phyloP scores from a whole-genome alignment of 2,888 invertebrate species.

The Caenorhabditis sp. region DNA sequence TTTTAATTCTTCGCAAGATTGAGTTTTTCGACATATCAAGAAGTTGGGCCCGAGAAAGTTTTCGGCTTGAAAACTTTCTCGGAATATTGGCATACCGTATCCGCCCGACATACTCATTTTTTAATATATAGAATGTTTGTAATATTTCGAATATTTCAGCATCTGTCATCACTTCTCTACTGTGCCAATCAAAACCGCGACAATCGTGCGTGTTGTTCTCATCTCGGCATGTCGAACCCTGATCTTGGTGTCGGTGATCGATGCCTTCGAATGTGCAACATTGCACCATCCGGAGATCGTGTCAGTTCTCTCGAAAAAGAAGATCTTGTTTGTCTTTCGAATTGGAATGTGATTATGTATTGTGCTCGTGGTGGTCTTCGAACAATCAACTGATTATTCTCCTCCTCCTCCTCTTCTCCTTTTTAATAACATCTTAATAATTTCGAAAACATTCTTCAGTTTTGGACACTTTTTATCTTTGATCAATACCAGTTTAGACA shows the following conservation, averaged over 20 bases:
- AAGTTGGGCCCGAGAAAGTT: no score
- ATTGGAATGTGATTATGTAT: conserved; percentile 69
- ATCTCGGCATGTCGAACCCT: conserved; percentile 59
- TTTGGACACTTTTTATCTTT: conserved; percentile 7
- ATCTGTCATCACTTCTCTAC: conserved; percentile 61
- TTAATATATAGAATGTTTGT: no score
- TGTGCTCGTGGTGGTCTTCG: conserved; percentile 65
- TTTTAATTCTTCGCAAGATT: no score
- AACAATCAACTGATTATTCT: conserved; percentile 54
- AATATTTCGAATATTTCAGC: no score
- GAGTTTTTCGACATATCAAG: no score
- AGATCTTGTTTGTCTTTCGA: conserved; percentile 65
- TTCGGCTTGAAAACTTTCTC: no score
- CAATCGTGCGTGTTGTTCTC: conserved; percentile 66
- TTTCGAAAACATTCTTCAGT: conserved; percentile 24
- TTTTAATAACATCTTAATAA: conserved; percentile 14
- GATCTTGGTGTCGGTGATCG: conserved; percentile 65
- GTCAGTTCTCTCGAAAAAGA: conserved; percentile 61
- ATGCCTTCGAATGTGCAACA: conserved; percentile 67
- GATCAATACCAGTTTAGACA: conserved; percentile 16
- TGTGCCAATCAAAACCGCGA: conserved; percentile 69
- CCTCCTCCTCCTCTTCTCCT: not conserved
- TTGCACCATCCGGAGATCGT: conserved; percentile 55
- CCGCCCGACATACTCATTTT: no score
- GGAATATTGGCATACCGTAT: no score